Evolutionary conservation across 2,113 vertebrate species (phyloP), one percentile per base, ranked within the genome.

Genomic region (Polyodon spathula): DNA sequence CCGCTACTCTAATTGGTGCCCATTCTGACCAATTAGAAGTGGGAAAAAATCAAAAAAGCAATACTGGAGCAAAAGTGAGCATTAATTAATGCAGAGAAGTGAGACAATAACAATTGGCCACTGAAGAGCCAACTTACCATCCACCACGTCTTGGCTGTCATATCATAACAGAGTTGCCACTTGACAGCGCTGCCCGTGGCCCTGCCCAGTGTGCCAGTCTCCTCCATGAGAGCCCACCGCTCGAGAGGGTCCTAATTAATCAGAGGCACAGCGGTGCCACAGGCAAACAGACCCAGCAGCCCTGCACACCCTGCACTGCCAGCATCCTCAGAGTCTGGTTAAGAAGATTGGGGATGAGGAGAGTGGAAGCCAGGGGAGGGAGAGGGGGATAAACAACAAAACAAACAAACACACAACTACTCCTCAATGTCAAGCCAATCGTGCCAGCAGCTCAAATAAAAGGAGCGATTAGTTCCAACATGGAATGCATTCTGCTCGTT

Each of bases 121-220:
- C 46, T 37, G 7, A 54, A 10, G 2, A 0, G 4, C 1, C 0
- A 64, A 89, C 93, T 95, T 76, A 97, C 93, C 94, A 94, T 95
- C 93, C 93, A 95, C 93, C 94, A 96, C 1, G 90, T 94, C 78
- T 81, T 91, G 40, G 89, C 90, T 1, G 78, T 88, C 80, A 82
- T 76, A 54, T 93, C 78, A 58, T 93, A 97, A 74, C 92, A 90
- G 8, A 97, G 82, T 74, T 96, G 93, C 93, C 94, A 96, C 68
- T 84, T 93, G 71, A 91, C 89, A 0, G 83, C 70, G 41, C 72
- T 74, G 75, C 83, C 73, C 0, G 77, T 69, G 0, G 62, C 69
- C 46, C 46, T 50, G 46, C 46, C 46, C 46, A 14, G 46, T 50
- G 46, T 14, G n/a, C 46, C 46, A 50, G 46, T 12, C 11, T 14